Percentiles rank a stretch among this genome's conserved stretches.
Evolutionary conservation across 2,888 invertebrate genomes (phyloP).

Genomic region (Nemapogon koenigi): DNA sequence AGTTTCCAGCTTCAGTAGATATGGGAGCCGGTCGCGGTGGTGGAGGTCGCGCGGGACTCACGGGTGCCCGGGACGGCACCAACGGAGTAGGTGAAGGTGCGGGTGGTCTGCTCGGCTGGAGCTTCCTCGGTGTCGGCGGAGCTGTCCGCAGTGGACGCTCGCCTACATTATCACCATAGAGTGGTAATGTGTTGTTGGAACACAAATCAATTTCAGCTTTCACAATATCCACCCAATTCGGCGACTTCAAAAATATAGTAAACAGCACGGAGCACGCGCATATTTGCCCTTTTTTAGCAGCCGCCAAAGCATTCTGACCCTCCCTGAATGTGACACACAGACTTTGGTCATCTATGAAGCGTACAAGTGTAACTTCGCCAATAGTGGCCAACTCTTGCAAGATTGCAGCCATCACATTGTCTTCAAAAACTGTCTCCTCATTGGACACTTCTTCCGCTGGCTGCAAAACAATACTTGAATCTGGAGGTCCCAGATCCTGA

Average conservation of each 20-base stretch:
- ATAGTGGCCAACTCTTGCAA: slow-evolving; percentile 83
- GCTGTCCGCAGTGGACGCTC: slow-evolving; percentile 48
- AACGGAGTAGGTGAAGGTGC: slow-evolving; percentile 63
- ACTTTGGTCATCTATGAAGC: slow-evolving; percentile 82
- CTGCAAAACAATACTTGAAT: slow-evolving; percentile 87
- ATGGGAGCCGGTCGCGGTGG: slow-evolving; percentile 66
- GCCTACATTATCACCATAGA: slow-evolving; percentile 59
- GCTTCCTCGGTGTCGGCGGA: slow-evolving; percentile 54
- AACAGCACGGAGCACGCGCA: slow-evolving; percentile 72
- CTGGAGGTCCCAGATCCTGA: slow-evolving; percentile 89
- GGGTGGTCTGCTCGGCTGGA: slow-evolving; percentile 67
- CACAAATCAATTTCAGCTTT: slow-evolving; percentile 85
- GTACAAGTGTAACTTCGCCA: slow-evolving; percentile 89
- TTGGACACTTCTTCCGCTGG: slow-evolving; percentile 38
- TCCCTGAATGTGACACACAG: slow-evolving; percentile 94
- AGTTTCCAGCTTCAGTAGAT: slow-evolving; percentile 52
- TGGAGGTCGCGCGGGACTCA: slow-evolving; percentile 57
- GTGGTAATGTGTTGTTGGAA: slow-evolving; percentile 82
- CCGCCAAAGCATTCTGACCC: slow-evolving; percentile 86
- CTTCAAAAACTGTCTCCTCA: slow-evolving; percentile 75
- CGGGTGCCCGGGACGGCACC: slow-evolving; percentile 50
- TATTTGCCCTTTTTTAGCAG: slow-evolving; percentile 63
- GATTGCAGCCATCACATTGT: slow-evolving; percentile 78
- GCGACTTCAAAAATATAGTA: slow-evolving; percentile 78
- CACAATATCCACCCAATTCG: slow-evolving; percentile 84